phyloP scores from a whole-genome alignment of 2,113 vertebrate genomes.

The Romanogobio albipinnatus region DNA sequence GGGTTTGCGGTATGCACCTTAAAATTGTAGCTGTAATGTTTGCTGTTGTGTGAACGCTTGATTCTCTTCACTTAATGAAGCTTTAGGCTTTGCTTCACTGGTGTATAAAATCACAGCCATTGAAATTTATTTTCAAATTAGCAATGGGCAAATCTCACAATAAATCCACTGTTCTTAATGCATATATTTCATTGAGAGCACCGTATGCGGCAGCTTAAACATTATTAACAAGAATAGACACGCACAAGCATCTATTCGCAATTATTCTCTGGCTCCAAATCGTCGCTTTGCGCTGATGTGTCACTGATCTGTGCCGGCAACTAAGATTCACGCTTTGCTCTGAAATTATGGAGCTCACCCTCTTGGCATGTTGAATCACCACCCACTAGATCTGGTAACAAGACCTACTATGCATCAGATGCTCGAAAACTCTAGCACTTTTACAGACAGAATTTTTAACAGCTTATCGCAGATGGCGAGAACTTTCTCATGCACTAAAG shows the following conservation, averaged over 20 bases:
- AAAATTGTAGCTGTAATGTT: neutral
- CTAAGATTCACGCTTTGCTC: constrained; percentile 51
- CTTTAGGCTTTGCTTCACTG: neutral
- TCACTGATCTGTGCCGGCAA: constrained; percentile 51
- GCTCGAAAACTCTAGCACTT: constrained; percentile 53
- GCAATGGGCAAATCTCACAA: neutral
- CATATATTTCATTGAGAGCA: neutral
- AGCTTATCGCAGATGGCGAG: constrained; percentile 59
- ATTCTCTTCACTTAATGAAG: neutral
- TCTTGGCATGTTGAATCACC: constrained; percentile 53
- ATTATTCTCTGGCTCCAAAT: constrained; percentile 42
- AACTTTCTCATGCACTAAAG: constrained; percentile 57
- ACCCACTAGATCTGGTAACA: constrained; percentile 52
- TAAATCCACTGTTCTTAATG: neutral
- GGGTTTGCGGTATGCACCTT: constrained; percentile 19
- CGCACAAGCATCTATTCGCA: constrained; percentile 19
- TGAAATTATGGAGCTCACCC: constrained; percentile 58
- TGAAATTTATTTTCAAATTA: neutral
- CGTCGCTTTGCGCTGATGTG: constrained; percentile 52
- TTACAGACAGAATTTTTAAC: constrained; percentile 51
- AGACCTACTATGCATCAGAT: constrained; percentile 55
- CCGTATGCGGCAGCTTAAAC: neutral
- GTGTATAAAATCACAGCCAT: neutral
- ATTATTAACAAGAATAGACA: constrained; percentile 16
- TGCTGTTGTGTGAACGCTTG: neutral